phyloP scores from a whole-genome alignment of 2,888 invertebrate species.

The Deroplatys truncata region DNA sequence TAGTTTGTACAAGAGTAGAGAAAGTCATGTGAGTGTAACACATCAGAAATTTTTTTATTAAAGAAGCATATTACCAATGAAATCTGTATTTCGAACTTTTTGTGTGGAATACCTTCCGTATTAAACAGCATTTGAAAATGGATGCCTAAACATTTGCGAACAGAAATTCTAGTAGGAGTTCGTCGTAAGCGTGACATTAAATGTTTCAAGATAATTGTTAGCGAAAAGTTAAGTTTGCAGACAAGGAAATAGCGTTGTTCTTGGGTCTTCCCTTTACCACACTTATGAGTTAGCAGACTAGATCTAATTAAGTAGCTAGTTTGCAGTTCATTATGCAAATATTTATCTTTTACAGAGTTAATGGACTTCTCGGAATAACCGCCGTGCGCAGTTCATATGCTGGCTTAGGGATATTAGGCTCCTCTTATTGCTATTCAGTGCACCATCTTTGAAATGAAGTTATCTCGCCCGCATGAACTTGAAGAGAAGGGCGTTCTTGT shows the following conservation, averaged over 20 bases:
- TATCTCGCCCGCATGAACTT: not conserved
- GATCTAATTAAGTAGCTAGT: not conserved
- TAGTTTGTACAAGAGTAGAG: no score
- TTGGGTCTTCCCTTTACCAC: not conserved
- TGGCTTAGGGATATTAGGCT: not conserved
- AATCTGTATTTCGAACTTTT: no score
- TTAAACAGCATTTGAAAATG: no score
- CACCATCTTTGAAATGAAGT: not conserved
- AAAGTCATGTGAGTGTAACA: no score
- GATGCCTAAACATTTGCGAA: no score
- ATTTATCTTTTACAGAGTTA: not conserved
- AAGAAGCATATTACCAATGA: no score
- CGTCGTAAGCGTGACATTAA: not conserved
- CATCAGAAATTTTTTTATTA: no score
- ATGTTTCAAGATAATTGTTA: not conserved
- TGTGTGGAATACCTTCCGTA: no score
- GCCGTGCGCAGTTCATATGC: not conserved
- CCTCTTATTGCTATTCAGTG: not conserved
- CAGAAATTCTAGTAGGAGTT: no score
- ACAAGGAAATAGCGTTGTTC: not conserved
- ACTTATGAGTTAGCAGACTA: not conserved
- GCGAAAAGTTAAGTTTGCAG: not conserved
- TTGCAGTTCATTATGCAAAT: not conserved
- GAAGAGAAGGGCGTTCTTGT: not conserved
- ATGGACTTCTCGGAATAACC: not conserved